Conservation (phyloP, 2,113 vertebrate species). For the Chionomys nivalis region DNA sequence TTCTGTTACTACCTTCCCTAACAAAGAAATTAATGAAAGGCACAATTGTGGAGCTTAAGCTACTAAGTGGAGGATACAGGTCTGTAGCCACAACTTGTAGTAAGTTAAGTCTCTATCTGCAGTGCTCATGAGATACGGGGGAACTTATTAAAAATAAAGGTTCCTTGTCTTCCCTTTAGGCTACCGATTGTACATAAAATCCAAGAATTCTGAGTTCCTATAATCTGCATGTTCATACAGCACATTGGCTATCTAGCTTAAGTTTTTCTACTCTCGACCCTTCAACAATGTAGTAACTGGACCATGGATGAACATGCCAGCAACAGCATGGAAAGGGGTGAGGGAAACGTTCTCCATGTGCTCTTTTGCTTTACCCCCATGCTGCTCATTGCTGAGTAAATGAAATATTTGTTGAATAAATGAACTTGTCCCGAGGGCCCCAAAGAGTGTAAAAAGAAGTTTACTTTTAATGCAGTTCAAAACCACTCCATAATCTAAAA, state of each 20-base stretch:
- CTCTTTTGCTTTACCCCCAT: background rate
- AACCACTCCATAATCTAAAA: constrained; percentile 65
- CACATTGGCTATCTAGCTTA: background rate
- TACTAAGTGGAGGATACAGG: background rate
- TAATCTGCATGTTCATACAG: background rate
- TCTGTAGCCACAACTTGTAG: background rate
- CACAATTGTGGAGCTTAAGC: background rate
- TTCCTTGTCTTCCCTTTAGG: background rate
- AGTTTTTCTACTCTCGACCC: background rate
- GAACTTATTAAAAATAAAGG: background rate
- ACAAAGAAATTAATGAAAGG: constrained; percentile 8
- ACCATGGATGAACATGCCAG: background rate
- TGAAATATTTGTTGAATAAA: constrained; percentile 68
- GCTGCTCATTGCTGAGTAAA: constrained; percentile 32
- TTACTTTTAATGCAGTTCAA: constrained; percentile 71
- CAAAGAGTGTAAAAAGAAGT: constrained; percentile 58
- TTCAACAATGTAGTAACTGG: background rate
- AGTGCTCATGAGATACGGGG: background rate
- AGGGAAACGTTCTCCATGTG: background rate
- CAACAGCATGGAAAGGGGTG: background rate
- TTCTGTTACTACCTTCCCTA: background rate
- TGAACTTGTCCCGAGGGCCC: constrained; percentile 51
- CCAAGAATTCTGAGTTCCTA: background rate
- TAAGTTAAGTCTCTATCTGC: background rate
- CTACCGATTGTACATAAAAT: background rate